Evolutionary conservation across 2,888 invertebrate genomes (phyloP).

Genomic region (Drosophila mettleri): DNA sequence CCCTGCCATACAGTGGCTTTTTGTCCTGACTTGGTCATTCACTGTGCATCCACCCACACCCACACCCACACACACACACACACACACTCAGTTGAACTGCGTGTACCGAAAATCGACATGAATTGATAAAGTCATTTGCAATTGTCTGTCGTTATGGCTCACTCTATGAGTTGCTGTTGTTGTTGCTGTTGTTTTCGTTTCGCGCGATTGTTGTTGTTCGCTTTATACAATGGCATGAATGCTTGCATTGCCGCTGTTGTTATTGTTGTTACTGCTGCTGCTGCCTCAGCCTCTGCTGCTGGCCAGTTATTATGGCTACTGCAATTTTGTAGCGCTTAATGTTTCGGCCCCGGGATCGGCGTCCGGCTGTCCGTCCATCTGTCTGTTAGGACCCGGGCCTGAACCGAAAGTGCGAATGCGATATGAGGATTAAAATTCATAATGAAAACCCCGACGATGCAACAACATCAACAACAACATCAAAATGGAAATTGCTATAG

Average conservation of each 20-base stretch:
- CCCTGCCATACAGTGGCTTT: slow-evolving; percentile 61
- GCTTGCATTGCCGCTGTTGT: slow-evolving; percentile 30
- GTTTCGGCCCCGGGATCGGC: slow-evolving; percentile 43
- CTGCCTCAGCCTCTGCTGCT: slow-evolving; percentile 45
- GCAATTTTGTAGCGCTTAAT: slow-evolving; percentile 78
- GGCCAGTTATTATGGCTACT: slow-evolving; percentile 75
- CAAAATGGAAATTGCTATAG: slow-evolving; percentile 49
- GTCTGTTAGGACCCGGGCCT: slow-evolving; percentile 26
- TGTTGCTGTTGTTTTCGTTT: slow-evolving; percentile 52
- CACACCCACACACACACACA: slow-evolving; percentile 11
- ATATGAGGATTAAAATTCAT: slow-evolving; percentile 80
- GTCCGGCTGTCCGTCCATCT: slow-evolving; percentile 16
- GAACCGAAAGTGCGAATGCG: slow-evolving; percentile 77
- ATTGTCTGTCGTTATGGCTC: slow-evolving; percentile 75
- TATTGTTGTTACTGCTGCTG: slow-evolving; percentile 40
- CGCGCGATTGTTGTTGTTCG: slow-evolving; percentile 70
- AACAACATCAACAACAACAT: slow-evolving; percentile 25
- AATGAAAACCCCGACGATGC: slow-evolving; percentile 63
- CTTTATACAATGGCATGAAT: slow-evolving; percentile 60
- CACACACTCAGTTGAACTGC: slow-evolving; percentile 48
- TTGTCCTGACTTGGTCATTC: slow-evolving; percentile 59
- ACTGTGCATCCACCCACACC: slow-evolving; percentile 50
- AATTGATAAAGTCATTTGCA: slow-evolving; percentile 80
- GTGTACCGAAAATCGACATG: slow-evolving; percentile 76
- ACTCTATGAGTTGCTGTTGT: slow-evolving; percentile 25